Base-by-base conservation (phyloP, 2,113 vertebrate genomes). In the Saguinus imperator region DNA sequence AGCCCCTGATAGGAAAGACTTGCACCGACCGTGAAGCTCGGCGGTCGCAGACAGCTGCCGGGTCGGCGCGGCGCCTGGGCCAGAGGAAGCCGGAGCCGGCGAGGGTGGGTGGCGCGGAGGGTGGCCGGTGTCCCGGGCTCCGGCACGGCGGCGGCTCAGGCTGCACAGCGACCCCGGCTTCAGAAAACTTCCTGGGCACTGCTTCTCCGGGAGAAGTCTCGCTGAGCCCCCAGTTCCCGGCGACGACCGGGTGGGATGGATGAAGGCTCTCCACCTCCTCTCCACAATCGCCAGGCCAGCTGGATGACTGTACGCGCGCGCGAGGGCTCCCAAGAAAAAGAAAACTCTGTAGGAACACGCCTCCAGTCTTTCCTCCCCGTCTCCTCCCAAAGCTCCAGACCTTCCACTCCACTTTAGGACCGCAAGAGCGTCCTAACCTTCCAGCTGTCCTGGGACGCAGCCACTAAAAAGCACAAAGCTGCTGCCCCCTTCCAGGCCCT, bases 221-320 rank as follows among this genome's bases (percentile, higher is more conserved):
- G 91, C 97, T 17, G 92, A 96, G 91, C 87, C 94, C 93, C 93
- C 97, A 43, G 97, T 91, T 96, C 94, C 97, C 81, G 45, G 98
- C 98, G 98, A 98, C 98, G 98, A 98, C 98, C 98, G 98, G 98
- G 98, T 98, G 99, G 99, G 99, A 99, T 96, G 97, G 98, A 96
- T 97, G 97, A 98, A 96, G 98, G 98, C 98, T 99, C 99, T 98
- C 99, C 99, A 98, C 99, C 99, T 99, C 99, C 99, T 94, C 98
- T 84, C 79, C 85, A 83, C 98, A 2, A 5, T 40, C 79, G n/a
- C 94, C 83, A 40, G 92, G 52, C 82, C 92, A 32, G 35, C 64
- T 66, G 29, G 87, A 61, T 57, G 96, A 83, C 61, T 92, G 81
- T 29, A 37, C 2, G 89, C 86, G 97, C 43, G 43, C 93, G 50